Percentiles rank a stretch among this genome's conserved stretches.
Evolutionary conservation across 1,140 invertebrate species (phyloP).

Genomic region (Drosophila leontia): DNA sequence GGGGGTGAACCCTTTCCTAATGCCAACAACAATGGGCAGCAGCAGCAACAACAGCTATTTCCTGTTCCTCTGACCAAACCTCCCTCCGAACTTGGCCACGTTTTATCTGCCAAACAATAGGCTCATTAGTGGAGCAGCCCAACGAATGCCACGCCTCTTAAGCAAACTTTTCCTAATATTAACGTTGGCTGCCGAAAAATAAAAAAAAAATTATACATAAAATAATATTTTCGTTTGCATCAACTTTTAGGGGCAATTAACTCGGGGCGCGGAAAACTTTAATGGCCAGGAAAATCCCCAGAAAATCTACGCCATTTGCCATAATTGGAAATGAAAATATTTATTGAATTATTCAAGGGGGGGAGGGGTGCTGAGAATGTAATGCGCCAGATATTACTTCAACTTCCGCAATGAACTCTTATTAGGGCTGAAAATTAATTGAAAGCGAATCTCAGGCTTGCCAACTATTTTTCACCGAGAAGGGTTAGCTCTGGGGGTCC

Average conservation of each 20-base stretch:
- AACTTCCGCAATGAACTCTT: conserved; percentile 35
- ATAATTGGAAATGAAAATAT: conserved; percentile 66
- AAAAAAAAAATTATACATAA: conserved; percentile 52
- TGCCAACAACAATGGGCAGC: conserved; percentile 38
- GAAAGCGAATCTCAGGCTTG: conserved; percentile 7
- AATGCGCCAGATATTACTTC: conserved; percentile 38
- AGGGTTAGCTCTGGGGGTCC: conserved; percentile 1
- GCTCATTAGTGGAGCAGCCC: conserved; percentile 69
- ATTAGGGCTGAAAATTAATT: conserved; percentile 39
- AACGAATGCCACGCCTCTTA: conserved; percentile 20
- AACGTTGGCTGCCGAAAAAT: conserved; percentile 6
- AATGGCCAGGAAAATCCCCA: conserved; percentile 38
- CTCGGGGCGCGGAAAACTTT: conserved; percentile 45
- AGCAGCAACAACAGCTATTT: conserved; percentile 49
- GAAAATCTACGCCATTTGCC: conserved; percentile 33
- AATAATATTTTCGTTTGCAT: conserved; percentile 79
- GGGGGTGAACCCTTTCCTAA: conserved; percentile 54
- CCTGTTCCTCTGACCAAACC: conserved; percentile 30
- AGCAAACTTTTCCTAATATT: conserved; percentile 77
- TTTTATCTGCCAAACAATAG: conserved; percentile 72
- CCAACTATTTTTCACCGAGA: conserved; percentile 34
- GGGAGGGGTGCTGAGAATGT: conserved; percentile 42
- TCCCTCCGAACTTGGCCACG: conserved; percentile 7
- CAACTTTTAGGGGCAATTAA: conserved; percentile 70
- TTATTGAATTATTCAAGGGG: conserved; percentile 75